Evolutionary conservation across 2,888 invertebrate genomes (phyloP).

Genomic region (Clivina fossor): DNA sequence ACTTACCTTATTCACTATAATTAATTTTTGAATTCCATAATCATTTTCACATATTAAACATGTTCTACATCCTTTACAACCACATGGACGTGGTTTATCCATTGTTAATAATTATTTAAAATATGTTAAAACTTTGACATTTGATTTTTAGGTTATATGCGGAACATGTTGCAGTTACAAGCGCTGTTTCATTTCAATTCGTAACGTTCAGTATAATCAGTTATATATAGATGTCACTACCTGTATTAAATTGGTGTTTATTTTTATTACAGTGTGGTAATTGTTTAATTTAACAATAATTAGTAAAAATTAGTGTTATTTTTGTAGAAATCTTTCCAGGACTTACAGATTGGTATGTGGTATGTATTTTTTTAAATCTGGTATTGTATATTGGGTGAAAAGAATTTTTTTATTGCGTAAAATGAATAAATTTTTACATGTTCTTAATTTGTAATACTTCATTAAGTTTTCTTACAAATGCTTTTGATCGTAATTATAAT

Average conservation of each 20-base stretch:
- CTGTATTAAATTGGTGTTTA: not conserved
- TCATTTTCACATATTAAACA: slow-evolving; percentile 83
- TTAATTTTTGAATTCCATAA: slow-evolving; percentile 53
- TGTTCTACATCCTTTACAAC: slow-evolving; percentile 90
- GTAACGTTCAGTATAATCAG: too few species aligned
- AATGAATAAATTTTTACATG: slow-evolving; percentile 8
- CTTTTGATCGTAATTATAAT: slow-evolving; percentile 5
- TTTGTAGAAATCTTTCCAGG: too few species aligned
- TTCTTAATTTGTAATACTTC: slow-evolving; percentile 8
- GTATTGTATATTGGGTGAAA: too few species aligned
- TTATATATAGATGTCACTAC: not conserved
- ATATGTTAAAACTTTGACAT: slow-evolving; percentile 19
- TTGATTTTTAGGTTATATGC: slow-evolving; percentile 16
- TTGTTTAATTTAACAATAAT: too few species aligned
- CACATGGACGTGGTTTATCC: slow-evolving; percentile 75
- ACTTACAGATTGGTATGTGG: too few species aligned
- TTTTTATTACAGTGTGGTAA: too few species aligned
- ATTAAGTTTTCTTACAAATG: slow-evolving; percentile 17
- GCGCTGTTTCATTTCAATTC: too few species aligned
- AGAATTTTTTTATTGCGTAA: too few species aligned
- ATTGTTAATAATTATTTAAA: slow-evolving; percentile 53
- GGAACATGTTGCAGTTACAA: too few species aligned
- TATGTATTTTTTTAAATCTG: too few species aligned
- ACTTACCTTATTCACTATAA: slow-evolving; percentile 49
- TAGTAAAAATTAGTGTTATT: too few species aligned